Evolutionary conservation across 2,797 vertebrate species (phyloP).

Genomic region (Naso thynnoides): DNA sequence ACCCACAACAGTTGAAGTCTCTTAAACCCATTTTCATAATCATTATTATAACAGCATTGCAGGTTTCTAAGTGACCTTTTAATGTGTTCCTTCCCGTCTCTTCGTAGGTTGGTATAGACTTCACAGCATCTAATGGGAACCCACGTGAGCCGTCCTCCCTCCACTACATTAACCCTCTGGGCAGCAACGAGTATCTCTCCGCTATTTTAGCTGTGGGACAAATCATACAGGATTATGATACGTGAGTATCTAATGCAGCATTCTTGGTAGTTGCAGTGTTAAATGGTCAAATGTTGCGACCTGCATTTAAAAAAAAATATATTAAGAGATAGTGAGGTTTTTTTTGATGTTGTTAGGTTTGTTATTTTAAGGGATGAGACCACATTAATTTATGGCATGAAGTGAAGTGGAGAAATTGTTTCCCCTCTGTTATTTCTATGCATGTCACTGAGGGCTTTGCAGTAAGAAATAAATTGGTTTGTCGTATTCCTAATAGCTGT

Average conservation of each 20-base stretch:
- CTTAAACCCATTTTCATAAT: too few species aligned
- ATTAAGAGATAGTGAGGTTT: not conserved
- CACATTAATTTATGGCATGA: not conserved
- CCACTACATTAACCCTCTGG: conserved; percentile 97
- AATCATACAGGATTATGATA: conserved; percentile 99
- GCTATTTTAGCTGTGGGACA: conserved; percentile 98
- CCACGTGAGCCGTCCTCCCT: conserved; percentile 94
- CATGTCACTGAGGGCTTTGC: not conserved
- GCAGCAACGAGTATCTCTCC: conserved; percentile 95
- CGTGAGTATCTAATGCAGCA: conserved; percentile 83
- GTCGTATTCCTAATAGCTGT: conserved; percentile 27
- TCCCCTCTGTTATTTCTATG: not conserved
- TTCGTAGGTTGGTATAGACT: conserved; percentile 96
- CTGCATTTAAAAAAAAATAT: not conserved
- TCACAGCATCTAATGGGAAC: conserved; percentile 98
- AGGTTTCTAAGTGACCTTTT: not conserved
- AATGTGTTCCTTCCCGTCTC: conserved; percentile 14
- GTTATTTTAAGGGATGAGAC: not conserved
- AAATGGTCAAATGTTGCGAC: not conserved
- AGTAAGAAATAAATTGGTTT: conserved; percentile 17
- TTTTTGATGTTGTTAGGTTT: not conserved
- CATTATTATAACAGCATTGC: not conserved
- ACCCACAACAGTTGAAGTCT: not conserved
- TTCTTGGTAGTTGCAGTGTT: not conserved
- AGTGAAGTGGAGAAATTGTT: conserved; percentile 2